Base-by-base conservation (phyloP, 2,797 vertebrate genomes). In the Gallinago solitaria region DNA sequence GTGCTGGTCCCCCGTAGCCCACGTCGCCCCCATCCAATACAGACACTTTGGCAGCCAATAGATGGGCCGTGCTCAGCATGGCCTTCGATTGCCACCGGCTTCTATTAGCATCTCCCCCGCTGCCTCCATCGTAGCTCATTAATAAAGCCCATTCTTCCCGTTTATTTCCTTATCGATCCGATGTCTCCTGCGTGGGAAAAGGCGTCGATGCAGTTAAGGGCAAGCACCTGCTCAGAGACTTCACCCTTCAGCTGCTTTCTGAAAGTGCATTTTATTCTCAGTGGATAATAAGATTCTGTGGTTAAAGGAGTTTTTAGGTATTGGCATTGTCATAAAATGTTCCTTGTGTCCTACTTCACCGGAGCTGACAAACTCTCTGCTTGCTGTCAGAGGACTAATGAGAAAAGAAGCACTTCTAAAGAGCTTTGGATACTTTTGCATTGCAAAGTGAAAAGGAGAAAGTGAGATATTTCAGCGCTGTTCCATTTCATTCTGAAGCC, bases 161-260 rank as follows among this genome's bases (percentile, higher is more conserved):
- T 91, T 93, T 81, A 96, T 95, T 95, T 86, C 93, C 83, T 70
- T 78, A 96, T 96, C 4, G 97, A 97, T 93, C 82, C 59, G 5
- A 84, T 35, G 28, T 63, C 96, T 89, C 93, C 74, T 15, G 83
- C 91, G 59, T 15, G 65, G 90, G 87, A 74, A 87, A 68, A 85
- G 96, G 94, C 77, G 2, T 97, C 97, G 75, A 96, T 97, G 91
- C 59, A 25, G 56, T 73, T 77, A 91, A 94, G 95, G 80, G 87
- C 82, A 94, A 91, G 91, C 67, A 92, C 87, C 91, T 85, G 91
- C 86, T 16, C 14, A 5, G 77, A 83, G 82, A 53, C 90, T 59
- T 90, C 87, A 76, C 32, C 90, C 45, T 56, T 89, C 45, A 23
- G 86, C 63, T 74, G 11, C 37, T 45, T 79, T 47, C 76, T 37